Evolutionary conservation across 2,797 vertebrate species (phyloP).

Genomic region (Lacerta agilis): DNA sequence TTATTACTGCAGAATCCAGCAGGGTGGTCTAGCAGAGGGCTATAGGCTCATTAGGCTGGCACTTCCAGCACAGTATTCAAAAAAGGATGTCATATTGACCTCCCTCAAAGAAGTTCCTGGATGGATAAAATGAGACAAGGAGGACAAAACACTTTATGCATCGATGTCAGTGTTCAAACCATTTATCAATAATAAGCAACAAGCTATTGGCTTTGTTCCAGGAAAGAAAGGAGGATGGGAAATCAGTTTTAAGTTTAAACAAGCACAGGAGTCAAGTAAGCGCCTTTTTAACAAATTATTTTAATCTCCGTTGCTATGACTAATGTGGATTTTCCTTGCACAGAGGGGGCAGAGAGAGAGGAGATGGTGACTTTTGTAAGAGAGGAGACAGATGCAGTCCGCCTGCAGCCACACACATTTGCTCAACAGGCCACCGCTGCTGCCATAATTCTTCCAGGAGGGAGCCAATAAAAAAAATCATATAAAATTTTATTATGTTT

Average conservation of each 20-base stretch:
- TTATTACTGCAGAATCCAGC: too few relatives aligned
- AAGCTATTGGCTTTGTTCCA: background rate
- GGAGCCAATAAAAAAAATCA: slow-evolving; percentile 64
- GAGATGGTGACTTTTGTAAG: slow-evolving; percentile 47
- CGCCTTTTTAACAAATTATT: slow-evolving; percentile 47
- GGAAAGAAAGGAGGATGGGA: slow-evolving; percentile 24
- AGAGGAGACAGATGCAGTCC: slow-evolving; percentile 66
- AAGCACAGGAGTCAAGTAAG: slow-evolving; percentile 7
- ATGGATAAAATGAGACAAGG: slow-evolving; percentile 2
- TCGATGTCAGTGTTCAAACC: background rate
- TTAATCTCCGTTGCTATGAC: slow-evolving; percentile 40
- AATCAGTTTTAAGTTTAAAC: slow-evolving; percentile 30
- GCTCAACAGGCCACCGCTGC: slow-evolving; percentile 51
- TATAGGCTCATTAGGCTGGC: too few relatives aligned
- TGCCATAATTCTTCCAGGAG: slow-evolving; percentile 70
- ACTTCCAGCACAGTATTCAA: too few relatives aligned
- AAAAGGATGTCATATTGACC: background rate
- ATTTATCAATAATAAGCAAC: background rate
- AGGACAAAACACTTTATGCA: background rate
- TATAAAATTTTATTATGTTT: slow-evolving; percentile 77
- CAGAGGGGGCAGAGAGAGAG: slow-evolving; percentile 39
- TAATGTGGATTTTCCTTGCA: slow-evolving; percentile 61
- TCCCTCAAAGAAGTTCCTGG: background rate
- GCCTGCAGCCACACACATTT: slow-evolving; percentile 67
- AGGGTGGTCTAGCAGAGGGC: too few relatives aligned